Evolutionary conservation across 1,140 invertebrate genomes (phyloP).

Genomic region (Kradibia gibbosae): DNA sequence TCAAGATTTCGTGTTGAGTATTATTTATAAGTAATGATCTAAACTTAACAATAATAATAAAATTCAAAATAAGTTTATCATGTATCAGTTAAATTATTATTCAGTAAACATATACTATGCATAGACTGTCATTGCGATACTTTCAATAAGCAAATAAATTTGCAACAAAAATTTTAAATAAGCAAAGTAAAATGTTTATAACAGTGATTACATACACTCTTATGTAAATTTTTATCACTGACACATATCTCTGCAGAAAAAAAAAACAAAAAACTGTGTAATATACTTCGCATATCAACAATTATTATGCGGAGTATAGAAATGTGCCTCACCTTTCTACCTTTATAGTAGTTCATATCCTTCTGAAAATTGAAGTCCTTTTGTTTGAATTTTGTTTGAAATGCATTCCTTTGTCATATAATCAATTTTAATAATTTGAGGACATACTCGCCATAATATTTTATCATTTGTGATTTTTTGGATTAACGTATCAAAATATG

Average conservation of each 20-base stretch:
- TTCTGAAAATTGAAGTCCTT: conserved; percentile 45
- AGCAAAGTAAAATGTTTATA: conserved; percentile 32
- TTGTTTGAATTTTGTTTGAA: conserved; percentile 45
- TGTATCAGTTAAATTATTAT: neutral
- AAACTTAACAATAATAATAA: conserved; percentile 12
- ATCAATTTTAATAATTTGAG: neutral
- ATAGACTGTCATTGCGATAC: conserved; percentile 15
- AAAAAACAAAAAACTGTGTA: conserved; percentile 40
- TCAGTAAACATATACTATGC: neutral
- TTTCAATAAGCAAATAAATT: conserved; percentile 30
- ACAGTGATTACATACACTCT: conserved; percentile 46
- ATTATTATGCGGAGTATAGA: conserved; percentile 50
- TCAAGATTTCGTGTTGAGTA: conserved; percentile 34
- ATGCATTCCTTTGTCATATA: conserved; percentile 19
- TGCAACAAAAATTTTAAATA: conserved; percentile 29
- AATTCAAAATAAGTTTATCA: conserved; percentile 6
- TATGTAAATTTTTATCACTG: conserved; percentile 33
- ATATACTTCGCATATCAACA: conserved; percentile 40
- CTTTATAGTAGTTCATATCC: conserved; percentile 42
- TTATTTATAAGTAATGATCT: conserved; percentile 39
- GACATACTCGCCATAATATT: conserved; percentile 42
- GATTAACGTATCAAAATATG: neutral
- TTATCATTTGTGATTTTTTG: neutral
- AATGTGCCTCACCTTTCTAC: conserved; percentile 51
- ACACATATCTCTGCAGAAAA: conserved; percentile 28